Evolutionary conservation across 1,140 invertebrate species (phyloP), one percentile per base, ranked within the genome.

Genomic region (Acromyrmex charruanus): DNA sequence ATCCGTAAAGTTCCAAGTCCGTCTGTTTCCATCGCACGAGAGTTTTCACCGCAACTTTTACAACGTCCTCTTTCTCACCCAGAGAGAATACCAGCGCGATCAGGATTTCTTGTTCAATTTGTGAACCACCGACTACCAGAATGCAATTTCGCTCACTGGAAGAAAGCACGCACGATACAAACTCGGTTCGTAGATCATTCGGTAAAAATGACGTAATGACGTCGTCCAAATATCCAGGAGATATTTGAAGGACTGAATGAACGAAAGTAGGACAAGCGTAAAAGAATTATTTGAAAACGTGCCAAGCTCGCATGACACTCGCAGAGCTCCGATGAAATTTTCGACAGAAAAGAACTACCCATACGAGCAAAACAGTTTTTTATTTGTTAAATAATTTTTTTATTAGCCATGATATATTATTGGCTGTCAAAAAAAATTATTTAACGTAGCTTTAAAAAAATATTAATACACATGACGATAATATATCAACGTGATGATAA

Each of bases 41-140:
- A 71, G 28, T 35, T 74, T 68, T 21, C 51, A 55, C 44, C 35
- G 55, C 53, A 81, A 68, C 85, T 71, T 84, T 82, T 53, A 14
- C 66, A 87, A 84, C 53, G 21, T 69, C 12, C 79, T 59, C 39
- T 74, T 89, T 68, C 55, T 65, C 53, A 53, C 25, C 18, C 51
- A 51, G 55, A 72, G 28, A 59, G 87, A 87, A 82, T 77, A 79
- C 75, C 63, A 58, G 31, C 39, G 28, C 72, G 87, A 91, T 87
- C 74, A 71, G 84, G 87, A 91, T 87, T 79, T 90, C 87, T 80
- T 84, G 84, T 59, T 85, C 61, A 68, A 84, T 81, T 89, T 61
- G 79, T 72, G 71, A 88, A 88, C 63, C 85, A 53, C 61, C 71
- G 59, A 66, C 81, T 49, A 63, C 58, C 53, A 61, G 72, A 90